Percentiles rank a stretch among this genome's conserved stretches.
phyloP scores from a whole-genome alignment of 2,888 invertebrate species.

The Leptopilina syphax region DNA sequence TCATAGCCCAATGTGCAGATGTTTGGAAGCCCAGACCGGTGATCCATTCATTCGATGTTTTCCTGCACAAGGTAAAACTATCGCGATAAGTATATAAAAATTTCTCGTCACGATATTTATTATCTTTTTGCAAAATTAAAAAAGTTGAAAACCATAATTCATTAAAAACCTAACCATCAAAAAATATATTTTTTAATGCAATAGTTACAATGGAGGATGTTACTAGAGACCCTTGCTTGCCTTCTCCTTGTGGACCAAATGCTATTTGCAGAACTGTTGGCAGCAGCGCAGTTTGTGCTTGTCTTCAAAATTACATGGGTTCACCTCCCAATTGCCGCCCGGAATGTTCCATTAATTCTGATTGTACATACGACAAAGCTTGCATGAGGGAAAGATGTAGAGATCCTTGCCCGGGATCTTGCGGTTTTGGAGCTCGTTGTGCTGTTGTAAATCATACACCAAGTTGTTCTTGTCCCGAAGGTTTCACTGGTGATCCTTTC shows the following conservation, averaged over 20 bases:
- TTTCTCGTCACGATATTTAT: no score
- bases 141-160: no score
- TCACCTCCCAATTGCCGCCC: conserved; percentile 83
- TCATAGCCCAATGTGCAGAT: conserved; percentile 78
- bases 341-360: conserved; percentile 84
- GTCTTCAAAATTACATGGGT: conserved; percentile 70
- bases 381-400: conserved; percentile 85
- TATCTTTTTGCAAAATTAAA: no score
- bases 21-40: conserved; percentile 77
- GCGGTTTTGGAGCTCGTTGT: conserved; percentile 86
- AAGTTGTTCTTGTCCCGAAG: conserved; percentile 79
- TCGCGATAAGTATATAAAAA: no score
- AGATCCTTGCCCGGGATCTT: conserved; percentile 85
- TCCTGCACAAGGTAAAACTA: conserved; percentile 74
- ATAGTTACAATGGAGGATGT: conserved; percentile 41
- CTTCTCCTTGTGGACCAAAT: conserved; percentile 84
- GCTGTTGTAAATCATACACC: conserved; percentile 80
- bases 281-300: conserved; percentile 70
- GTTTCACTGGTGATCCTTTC: conserved; percentile 87
- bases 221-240: conserved; percentile 55
- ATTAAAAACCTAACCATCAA: no score
- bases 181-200: conserved; percentile 10
- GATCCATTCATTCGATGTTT: conserved; percentile 77
- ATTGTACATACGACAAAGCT: conserved; percentile 80
- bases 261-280: conserved; percentile 87